These are phyloP conservation scores for Camelus bactrianus DNA, from an alignment of 2,113 vertebrate species.

Conservation along the genomic window DNA sequence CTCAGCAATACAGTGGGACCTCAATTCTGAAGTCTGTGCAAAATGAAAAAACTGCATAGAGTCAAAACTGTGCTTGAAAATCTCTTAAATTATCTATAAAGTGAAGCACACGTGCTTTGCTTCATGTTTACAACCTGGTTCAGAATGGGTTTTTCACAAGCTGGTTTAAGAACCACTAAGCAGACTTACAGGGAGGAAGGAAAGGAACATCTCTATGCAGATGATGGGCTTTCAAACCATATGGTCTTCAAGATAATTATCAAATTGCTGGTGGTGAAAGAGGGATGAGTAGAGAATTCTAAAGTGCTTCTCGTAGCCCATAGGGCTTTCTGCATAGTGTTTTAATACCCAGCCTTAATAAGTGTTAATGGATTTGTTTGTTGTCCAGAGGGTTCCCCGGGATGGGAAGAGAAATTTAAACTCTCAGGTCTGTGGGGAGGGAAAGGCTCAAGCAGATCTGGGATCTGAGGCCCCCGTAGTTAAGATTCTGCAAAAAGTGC, in stretches of 20 bases:
- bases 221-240: not conserved
- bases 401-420: not conserved
- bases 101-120: not conserved
- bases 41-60: not conserved
- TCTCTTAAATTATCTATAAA: not conserved
- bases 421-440: not conserved
- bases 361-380: slow-evolving; percentile 20
- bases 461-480: not conserved
- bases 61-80: not conserved
- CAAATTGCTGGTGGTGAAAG: not conserved
- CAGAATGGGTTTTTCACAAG: slow-evolving; percentile 4
- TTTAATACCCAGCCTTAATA: slow-evolving; percentile 19
- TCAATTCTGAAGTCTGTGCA: not conserved
- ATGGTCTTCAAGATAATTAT: slow-evolving; percentile 44
- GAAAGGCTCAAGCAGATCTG: not conserved
- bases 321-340: not conserved
- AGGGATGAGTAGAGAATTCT: slow-evolving; percentile 31
- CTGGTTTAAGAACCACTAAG: not conserved
- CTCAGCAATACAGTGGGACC: not conserved
- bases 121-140: not conserved
- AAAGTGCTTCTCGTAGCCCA: not conserved
- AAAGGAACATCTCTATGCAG: not conserved
- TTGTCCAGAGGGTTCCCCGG: not conserved
- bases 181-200: not conserved
- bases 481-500: not conserved